Percentiles rank a stretch among this genome's conserved stretches.
Conservation (phyloP, 2,797 vertebrate genomes). For the Lacerta viridis region DNA sequence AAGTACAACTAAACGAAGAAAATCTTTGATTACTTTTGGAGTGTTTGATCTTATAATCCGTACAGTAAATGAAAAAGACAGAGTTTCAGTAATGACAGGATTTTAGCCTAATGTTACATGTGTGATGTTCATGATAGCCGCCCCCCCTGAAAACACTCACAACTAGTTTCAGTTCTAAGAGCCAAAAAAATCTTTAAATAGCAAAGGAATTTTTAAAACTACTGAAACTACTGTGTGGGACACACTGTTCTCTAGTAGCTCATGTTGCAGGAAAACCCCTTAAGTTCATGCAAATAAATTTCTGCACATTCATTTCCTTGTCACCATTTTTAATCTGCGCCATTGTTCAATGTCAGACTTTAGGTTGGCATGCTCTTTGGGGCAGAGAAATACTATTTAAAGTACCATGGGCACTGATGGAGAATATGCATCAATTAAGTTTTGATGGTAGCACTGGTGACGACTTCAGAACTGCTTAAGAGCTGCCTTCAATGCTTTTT, state of each 20-base stretch:
- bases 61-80: neutral
- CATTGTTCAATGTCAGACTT: neutral
- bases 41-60: rapidly evolving
- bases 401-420: neutral
- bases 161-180: neutral
- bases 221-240: neutral
- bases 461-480: neutral
- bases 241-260: neutral
- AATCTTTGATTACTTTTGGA: neutral
- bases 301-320: neutral
- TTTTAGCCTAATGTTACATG: constrained; percentile 1
- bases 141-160: neutral
- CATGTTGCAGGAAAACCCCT: neutral
- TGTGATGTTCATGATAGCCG: neutral
- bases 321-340: neutral
- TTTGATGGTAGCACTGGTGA: neutral
- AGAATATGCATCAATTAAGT: neutral
- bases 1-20: neutral
- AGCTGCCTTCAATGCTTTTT: neutral
- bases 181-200: neutral
- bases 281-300: neutral
- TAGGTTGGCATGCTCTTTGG: neutral
- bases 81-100: neutral
- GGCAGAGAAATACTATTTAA: neutral
- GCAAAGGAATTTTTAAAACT: neutral